phyloP scores from a whole-genome alignment of 2,888 invertebrate genomes.

The Monoplex corrugatus region DNA sequence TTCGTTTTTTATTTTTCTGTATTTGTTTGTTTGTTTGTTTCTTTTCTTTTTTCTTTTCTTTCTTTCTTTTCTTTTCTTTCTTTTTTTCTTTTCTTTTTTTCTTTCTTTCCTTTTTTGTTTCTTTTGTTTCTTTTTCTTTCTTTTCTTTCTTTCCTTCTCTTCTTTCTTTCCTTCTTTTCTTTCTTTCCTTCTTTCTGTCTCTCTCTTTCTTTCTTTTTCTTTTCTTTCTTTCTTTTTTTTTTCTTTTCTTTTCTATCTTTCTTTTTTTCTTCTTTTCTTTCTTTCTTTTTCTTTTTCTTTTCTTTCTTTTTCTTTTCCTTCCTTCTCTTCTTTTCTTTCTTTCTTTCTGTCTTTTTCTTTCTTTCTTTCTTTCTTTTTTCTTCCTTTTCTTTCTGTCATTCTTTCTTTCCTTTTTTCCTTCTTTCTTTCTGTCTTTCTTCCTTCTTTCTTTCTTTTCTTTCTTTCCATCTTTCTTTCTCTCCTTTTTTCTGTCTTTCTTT shows the following conservation, averaged over 20 bases:
- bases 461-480: too few relatives aligned
- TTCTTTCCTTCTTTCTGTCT: not conserved
- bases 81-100: constrained; percentile 20
- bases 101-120: not conserved
- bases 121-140: not conserved
- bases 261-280: constrained; percentile 2
- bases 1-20: too few relatives aligned
- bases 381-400: too few relatives aligned
- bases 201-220: not conserved
- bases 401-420: too few relatives aligned
- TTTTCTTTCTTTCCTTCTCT: not conserved
- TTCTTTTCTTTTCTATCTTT: constrained; percentile 24
- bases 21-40: too few relatives aligned
- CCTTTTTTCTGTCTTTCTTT: too few relatives aligned
- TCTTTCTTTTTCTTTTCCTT: not conserved
- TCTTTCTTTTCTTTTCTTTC: not conserved
- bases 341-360: too few relatives aligned
- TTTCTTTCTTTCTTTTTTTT: not conserved
- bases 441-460: not conserved
- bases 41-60: not conserved
- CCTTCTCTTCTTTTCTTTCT: not conserved
- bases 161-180: not conserved
- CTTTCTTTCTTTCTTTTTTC: too few relatives aligned
- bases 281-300: constrained; percentile 10
- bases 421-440: not conserved